A percentile compares a stretch with the other conserved stretches of the same genome.
Evolutionary conservation across 2,888 invertebrate species (phyloP).

Genomic region (Oithona nana): DNA sequence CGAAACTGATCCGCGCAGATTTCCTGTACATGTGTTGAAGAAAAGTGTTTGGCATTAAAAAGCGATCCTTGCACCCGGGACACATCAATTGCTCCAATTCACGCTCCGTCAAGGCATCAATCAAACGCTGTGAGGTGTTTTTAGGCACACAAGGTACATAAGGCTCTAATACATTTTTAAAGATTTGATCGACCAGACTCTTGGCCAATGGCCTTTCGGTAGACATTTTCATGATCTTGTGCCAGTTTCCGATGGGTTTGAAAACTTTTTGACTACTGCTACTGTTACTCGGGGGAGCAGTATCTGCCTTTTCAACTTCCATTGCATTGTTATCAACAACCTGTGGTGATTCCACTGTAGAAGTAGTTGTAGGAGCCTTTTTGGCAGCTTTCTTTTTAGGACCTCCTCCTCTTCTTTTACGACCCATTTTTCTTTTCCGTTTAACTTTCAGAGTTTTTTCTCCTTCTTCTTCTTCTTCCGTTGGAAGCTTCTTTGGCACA

Average conservation of each 20-base stretch:
- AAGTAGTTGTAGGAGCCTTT: not conserved
- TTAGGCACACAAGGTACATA: slow-evolving; percentile 5
- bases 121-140: not conserved
- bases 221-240: not conserved
- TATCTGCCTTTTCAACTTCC: not conserved
- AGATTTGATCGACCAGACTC: not conserved
- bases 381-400: not conserved
- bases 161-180: not conserved
- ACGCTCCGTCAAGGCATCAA: not conserved
- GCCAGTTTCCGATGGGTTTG: not conserved
- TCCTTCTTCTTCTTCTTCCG: no score
- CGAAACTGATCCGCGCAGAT: not conserved
- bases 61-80: slow-evolving; percentile 5
- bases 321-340: not conserved
- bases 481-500: no score
- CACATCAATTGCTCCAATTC: slow-evolving; percentile 7
- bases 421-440: no score
- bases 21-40: slow-evolving; percentile 12
- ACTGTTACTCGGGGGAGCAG: not conserved
- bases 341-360: not conserved
- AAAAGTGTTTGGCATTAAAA: slow-evolving; percentile 1
- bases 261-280: not conserved
- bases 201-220: not conserved
- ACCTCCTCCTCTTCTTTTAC: not conserved
- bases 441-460: no score